Evolutionary conservation across 2,888 invertebrate species (phyloP).

Genomic region (Leptopterna dolabrata): DNA sequence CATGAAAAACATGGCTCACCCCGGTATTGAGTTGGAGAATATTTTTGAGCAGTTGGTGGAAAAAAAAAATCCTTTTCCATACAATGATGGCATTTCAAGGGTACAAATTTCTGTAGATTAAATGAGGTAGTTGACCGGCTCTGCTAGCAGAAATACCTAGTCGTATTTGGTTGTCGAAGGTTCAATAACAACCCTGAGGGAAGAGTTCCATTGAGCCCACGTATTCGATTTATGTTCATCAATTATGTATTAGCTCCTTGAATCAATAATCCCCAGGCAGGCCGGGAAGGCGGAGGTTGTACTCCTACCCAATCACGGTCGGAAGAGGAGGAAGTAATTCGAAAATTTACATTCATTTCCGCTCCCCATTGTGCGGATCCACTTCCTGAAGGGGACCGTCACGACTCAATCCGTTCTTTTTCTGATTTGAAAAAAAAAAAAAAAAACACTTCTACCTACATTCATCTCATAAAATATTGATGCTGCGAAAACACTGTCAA

Average conservation of each 20-base stretch:
- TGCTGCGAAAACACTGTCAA: background rate
- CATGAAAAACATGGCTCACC: no score
- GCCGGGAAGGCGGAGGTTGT: background rate
- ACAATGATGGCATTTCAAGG: no score
- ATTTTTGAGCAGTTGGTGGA: no score
- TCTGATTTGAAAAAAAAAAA: no score
- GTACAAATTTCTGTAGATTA: no score
- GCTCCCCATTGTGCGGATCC: constrained; percentile 17
- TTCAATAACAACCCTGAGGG: background rate
- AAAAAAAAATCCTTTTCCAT: no score
- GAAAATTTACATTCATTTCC: constrained; percentile 46
- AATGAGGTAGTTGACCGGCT: background rate
- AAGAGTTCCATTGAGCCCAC: constrained; percentile 40
- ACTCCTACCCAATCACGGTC: constrained; percentile 33
- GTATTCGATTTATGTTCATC: constrained; percentile 51
- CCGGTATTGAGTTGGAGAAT: no score
- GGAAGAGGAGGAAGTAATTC: constrained; percentile 41
- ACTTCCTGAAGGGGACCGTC: background rate
- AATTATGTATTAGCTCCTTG: constrained; percentile 51
- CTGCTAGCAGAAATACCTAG: background rate
- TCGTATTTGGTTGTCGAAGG: background rate
- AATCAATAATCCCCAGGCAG: constrained; percentile 36
- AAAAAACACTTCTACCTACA: background rate
- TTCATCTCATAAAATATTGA: background rate
- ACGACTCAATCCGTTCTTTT: constrained; percentile 14